These are phyloP conservation scores for Iphiclides podalirius DNA, from an alignment of 2,888 invertebrate species.

Conservation along the genomic window DNA sequence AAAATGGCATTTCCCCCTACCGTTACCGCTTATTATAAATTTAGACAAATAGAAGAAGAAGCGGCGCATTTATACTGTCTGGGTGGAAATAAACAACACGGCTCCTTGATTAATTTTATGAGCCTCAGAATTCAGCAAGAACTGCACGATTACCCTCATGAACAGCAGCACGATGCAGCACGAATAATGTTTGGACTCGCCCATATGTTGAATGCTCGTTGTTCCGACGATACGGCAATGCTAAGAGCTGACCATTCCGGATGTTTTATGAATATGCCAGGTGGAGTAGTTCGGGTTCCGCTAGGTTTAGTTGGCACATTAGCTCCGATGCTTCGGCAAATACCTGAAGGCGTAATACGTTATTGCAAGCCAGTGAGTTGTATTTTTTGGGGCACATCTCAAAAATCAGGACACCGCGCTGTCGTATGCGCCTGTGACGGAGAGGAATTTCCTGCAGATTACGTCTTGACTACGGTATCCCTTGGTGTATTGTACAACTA, in stretches of 20 bases:
- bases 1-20: slow-evolving; percentile 82
- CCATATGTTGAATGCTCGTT: slow-evolving; percentile 80
- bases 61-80: slow-evolving; percentile 82
- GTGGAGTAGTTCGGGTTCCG: slow-evolving; percentile 81
- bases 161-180: slow-evolving; percentile 84
- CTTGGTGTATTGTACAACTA: slow-evolving; percentile 86
- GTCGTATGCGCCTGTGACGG: slow-evolving; percentile 84
- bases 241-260: slow-evolving; percentile 61
- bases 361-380: slow-evolving; percentile 86
- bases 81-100: slow-evolving; percentile 81
- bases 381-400: slow-evolving; percentile 84
- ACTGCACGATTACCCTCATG: slow-evolving; percentile 82
- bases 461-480: slow-evolving; percentile 88
- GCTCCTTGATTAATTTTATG: slow-evolving; percentile 83
- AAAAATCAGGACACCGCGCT: slow-evolving; percentile 66
- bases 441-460: slow-evolving; percentile 85
- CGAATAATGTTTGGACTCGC: slow-evolving; percentile 84
- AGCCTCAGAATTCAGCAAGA: slow-evolving; percentile 84
- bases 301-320: slow-evolving; percentile 83
- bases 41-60: slow-evolving; percentile 83
- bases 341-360: slow-evolving; percentile 81
- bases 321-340: slow-evolving; percentile 82
- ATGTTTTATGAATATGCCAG: slow-evolving; percentile 78
- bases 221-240: slow-evolving; percentile 82
- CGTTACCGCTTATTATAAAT: slow-evolving; percentile 82